Conservation (phyloP, 2,113 vertebrate genomes). For the Hippocampus barbouri region DNA sequence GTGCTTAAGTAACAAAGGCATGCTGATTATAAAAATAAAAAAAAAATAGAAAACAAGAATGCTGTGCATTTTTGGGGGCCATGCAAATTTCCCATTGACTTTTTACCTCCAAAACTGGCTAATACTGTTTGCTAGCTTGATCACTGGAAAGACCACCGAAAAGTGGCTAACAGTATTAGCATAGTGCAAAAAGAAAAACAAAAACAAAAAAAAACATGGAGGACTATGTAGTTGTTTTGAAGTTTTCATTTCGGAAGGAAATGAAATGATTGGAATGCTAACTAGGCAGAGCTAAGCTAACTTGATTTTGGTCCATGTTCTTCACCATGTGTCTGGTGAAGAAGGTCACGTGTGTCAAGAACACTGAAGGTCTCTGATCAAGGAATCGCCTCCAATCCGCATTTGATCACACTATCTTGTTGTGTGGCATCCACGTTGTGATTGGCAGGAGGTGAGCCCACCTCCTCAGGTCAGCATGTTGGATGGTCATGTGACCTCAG, state of each 20-base stretch:
- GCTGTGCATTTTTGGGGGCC: no score
- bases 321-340: not conserved
- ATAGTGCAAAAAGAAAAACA: not conserved
- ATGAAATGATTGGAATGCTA: not conserved
- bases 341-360: not conserved
- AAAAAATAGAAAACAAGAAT: no score
- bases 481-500: not conserved
- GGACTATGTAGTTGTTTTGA: no score
- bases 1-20: no score
- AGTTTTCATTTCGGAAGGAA: no score
- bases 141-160: not conserved
- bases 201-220: no score
- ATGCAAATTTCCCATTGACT: no score
- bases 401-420: not conserved
- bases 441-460: not conserved
- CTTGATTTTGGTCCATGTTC: not conserved
- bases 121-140: no score
- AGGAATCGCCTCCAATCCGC: no score
- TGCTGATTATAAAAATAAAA: no score
- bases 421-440: not conserved
- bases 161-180: conserved; percentile 4
- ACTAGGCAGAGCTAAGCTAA: not conserved
- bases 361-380: no score
- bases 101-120: no score
- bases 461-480: not conserved